A percentile compares a stretch with the other conserved stretches of the same genome.
These are phyloP conservation scores for Crotophaga sulcirostris DNA, from an alignment of 2,113 vertebrate species.

Conservation along the genomic window DNA sequence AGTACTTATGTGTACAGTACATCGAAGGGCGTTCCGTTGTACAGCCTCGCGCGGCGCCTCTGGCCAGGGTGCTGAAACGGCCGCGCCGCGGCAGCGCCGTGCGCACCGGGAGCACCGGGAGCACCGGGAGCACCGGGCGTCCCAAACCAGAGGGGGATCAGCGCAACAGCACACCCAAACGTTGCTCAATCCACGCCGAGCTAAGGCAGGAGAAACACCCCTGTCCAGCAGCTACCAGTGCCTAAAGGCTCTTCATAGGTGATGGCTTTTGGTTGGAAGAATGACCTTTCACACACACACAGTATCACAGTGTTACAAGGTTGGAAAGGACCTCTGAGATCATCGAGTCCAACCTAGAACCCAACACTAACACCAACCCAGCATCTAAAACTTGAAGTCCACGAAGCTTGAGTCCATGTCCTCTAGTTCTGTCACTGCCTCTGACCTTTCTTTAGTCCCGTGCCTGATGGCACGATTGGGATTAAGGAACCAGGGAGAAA, in stretches of 20 bases:
- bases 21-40: neutral
- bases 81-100: accelerated
- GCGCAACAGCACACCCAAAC: accelerated
- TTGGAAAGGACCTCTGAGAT: too few species aligned
- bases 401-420: too few species aligned
- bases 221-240: neutral
- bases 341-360: too few species aligned
- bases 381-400: too few species aligned
- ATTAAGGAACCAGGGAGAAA: neutral
- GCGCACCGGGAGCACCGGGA: accelerated
- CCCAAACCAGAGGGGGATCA: accelerated
- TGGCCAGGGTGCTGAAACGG: conserved; percentile 57
- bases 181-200: accelerated
- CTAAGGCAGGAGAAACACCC: neutral
- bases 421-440: too few species aligned
- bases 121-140: accelerated
- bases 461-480: accelerated
- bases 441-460: neutral
- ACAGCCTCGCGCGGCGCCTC: neutral
- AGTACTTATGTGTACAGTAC: too few species aligned
- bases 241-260: accelerated
- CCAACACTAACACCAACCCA: too few species aligned
- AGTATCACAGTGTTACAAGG: too few species aligned
- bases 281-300: too few species aligned
- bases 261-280: neutral